Percentiles rank a stretch among this genome's conserved stretches.
Conservation (phyloP, 1,140 invertebrate species). For the Megalonaias nervosa region DNA sequence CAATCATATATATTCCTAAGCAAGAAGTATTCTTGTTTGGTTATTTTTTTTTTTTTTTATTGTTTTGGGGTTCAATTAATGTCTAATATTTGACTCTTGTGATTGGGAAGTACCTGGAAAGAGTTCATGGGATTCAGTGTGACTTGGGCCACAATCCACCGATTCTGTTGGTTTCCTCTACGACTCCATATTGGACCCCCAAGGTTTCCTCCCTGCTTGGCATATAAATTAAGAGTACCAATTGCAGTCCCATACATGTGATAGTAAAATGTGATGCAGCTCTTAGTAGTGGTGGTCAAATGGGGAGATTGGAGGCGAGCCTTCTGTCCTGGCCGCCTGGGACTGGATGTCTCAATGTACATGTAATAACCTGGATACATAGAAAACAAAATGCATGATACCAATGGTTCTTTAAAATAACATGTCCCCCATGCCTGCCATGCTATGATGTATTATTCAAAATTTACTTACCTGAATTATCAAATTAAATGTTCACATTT, state of each 20-base stretch:
- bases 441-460: too few species aligned
- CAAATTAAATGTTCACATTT: too few species aligned
- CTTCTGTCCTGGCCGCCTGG: slow-evolving; percentile 45
- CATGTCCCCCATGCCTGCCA: too few species aligned
- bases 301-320: slow-evolving; percentile 39
- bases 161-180: slow-evolving; percentile 62
- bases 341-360: slow-evolving; percentile 58
- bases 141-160: slow-evolving; percentile 55
- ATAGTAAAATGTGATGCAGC: slow-evolving; percentile 76
- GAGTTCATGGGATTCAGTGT: slow-evolving; percentile 31
- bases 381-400: background rate
- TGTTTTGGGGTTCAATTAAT: too few species aligned
- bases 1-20: background rate
- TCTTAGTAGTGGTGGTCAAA: slow-evolving; percentile 8
- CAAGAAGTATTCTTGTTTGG: background rate
- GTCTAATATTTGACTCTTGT: too few species aligned
- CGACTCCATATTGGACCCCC: slow-evolving; percentile 50
- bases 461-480: too few species aligned
- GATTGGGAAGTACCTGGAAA: slow-evolving; percentile 33
- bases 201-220: slow-evolving; percentile 27
- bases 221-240: slow-evolving; percentile 53
- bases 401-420: background rate
- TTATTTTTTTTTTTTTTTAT: too few species aligned
- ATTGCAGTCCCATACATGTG: slow-evolving; percentile 80
- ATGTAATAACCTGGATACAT: slow-evolving; percentile 54